These are phyloP conservation scores for Troilus luridus DNA, from an alignment of 2,888 invertebrate genomes.

Conservation along the genomic window DNA sequence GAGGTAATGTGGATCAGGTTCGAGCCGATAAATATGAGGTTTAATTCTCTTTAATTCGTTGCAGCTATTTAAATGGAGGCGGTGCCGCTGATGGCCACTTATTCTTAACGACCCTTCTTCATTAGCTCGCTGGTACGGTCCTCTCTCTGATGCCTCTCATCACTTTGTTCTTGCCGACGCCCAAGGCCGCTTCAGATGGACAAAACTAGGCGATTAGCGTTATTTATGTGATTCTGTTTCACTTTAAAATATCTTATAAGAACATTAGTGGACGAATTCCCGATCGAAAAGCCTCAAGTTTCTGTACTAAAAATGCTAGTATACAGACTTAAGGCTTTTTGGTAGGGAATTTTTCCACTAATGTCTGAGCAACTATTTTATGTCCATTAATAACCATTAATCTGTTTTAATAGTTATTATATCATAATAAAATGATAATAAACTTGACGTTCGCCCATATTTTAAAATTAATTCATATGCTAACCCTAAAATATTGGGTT, in stretches of 20 bases:
- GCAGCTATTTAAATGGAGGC: conserved; percentile 43
- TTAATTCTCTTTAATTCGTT: conserved; percentile 49
- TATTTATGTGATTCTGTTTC: not conserved
- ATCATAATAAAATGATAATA: too few relatives aligned
- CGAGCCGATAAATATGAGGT: conserved; percentile 12
- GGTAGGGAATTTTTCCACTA: too few relatives aligned
- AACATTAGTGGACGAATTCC: too few relatives aligned
- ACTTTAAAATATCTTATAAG: not conserved
- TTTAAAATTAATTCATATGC: too few relatives aligned
- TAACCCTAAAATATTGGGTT: too few relatives aligned
- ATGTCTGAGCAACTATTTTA: too few relatives aligned
- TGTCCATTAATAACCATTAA: too few relatives aligned
- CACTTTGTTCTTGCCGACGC: not conserved
- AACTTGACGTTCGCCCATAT: too few relatives aligned
- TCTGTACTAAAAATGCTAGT: too few relatives aligned
- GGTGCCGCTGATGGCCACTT: conserved; percentile 10
- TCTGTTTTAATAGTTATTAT: too few relatives aligned
- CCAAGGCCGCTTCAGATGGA: not conserved
- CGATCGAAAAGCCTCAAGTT: too few relatives aligned
- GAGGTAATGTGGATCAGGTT: not conserved
- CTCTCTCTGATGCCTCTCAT: not conserved
- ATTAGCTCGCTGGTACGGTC: conserved; percentile 29
- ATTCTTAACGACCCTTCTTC: conserved; percentile 6
- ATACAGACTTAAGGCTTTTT: too few relatives aligned
- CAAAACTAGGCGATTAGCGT: not conserved